Base-by-base conservation (phyloP, 2,888 invertebrate genomes). In the Panzeria rudis region DNA sequence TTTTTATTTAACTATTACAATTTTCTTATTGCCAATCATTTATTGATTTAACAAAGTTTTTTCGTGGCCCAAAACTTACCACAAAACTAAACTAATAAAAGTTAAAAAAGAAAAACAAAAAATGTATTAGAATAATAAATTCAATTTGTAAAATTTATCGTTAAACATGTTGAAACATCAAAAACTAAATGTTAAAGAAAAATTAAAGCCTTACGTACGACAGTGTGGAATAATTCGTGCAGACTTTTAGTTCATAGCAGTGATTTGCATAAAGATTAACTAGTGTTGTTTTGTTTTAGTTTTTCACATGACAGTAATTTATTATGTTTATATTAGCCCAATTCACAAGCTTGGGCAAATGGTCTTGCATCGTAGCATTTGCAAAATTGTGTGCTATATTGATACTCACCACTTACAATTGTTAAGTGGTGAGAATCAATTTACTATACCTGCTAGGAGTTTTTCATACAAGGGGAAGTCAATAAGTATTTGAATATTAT, bases 21-120 rank as follows among this genome's bases (percentile, higher is more conserved):
- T 64, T 50, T 73, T 11, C 47, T 59, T 87, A 86, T 69, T 82
- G 62, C 84, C 87, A 89, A 90, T 92, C 89, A 89, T 90, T 92
- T 92, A 92, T 92, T 92, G 92, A 92, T 92, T 92, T 90, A 92
- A 92, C 92, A 92, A 92, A 89, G 86, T 87, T 88, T 86, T 88
- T 75, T 72, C 29, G 54, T 79, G 52, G 76, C 62, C 38, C 62
- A 72, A 62, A 78, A 75, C 52, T 71, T 84, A 79, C 82, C 85
- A 62, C 88, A 88, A 86, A 83, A 76, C 73, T 75, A 71, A 75
- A 66, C 71, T 78, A 80, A 76, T 78, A 77, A 68, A 59, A 71
- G 59, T 29, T 17, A 15, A 38, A 56, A 44, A 82, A 69, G 54
- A 76, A 59, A 44, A 82, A 72, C 56, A 66, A 76, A 11, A 35